A percentile compares a stretch with the other conserved stretches of the same genome.
Evolutionary conservation across 2,888 invertebrate genomes (phyloP).

Genomic region (Syrphus vitripennis): DNA sequence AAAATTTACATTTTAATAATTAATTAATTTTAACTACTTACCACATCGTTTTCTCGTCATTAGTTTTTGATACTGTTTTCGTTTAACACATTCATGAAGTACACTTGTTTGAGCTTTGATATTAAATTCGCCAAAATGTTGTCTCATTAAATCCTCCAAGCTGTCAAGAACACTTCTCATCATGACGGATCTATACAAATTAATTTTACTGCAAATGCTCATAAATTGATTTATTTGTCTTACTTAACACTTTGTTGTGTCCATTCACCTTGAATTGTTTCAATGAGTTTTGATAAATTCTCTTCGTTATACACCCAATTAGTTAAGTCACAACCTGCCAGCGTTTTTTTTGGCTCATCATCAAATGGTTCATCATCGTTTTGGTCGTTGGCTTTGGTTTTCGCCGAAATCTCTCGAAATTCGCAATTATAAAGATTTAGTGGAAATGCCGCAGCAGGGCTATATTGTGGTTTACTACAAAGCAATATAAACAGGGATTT

Average conservation of each 20-base stretch:
- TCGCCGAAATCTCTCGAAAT: constrained; percentile 75
- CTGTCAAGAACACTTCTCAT: constrained; percentile 83
- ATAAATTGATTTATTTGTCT: not conserved
- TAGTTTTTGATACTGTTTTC: constrained; percentile 88
- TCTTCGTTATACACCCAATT: constrained; percentile 84
- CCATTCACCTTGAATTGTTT: constrained; percentile 89
- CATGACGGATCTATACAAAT: constrained; percentile 82
- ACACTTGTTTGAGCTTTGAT: constrained; percentile 83
- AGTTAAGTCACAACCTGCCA: constrained; percentile 73
- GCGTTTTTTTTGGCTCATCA: constrained; percentile 73
- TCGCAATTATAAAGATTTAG: constrained; percentile 90
- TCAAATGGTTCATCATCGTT: constrained; percentile 73
- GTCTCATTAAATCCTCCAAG: constrained; percentile 79
- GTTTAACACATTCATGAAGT: constrained; percentile 86
- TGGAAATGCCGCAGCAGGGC: constrained; percentile 92
- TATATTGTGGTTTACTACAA: constrained; percentile 94
- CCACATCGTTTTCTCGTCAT: constrained; percentile 90
- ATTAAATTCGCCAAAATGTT: constrained; percentile 56
- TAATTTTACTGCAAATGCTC: not conserved
- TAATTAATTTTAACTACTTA: constrained; percentile 80
- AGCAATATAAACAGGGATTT: not conserved
- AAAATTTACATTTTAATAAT: too few species aligned
- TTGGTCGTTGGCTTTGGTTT: not conserved
- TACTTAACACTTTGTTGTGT: constrained; percentile 88
- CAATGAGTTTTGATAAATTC: constrained; percentile 84